Evolutionary conservation across 2,888 invertebrate genomes (phyloP).

Genomic region (Deroplatys truncata): DNA sequence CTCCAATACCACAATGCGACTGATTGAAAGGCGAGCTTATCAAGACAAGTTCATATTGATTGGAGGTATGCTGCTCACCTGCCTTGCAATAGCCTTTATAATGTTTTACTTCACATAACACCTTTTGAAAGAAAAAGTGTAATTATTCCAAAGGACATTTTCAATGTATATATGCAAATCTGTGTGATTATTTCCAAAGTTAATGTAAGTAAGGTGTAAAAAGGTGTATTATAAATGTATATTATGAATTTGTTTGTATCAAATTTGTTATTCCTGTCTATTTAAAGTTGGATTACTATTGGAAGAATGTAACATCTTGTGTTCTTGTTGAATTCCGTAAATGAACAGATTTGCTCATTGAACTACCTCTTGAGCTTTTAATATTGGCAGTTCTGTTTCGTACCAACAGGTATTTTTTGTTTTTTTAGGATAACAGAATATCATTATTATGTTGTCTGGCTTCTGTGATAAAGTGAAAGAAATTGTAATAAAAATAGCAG

Average conservation of each 20-base stretch:
- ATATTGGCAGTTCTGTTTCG: background rate
- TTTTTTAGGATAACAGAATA: background rate
- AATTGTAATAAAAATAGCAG: too few species aligned
- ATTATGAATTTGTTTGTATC: background rate
- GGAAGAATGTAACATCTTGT: too few species aligned
- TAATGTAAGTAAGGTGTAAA: background rate
- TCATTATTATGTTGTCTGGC: background rate
- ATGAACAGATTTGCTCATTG: background rate
- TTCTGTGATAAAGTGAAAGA: background rate
- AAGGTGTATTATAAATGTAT: background rate
- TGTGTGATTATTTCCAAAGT: background rate
- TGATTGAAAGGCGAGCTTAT: slow-evolving; percentile 81
- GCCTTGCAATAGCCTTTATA: slow-evolving; percentile 73
- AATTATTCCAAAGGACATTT: background rate
- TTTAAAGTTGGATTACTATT: background rate
- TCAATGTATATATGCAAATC: background rate
- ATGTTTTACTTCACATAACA: slow-evolving; percentile 47
- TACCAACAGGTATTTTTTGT: background rate
- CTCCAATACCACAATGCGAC: slow-evolving; percentile 90
- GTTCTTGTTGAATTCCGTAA: background rate
- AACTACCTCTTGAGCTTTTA: background rate
- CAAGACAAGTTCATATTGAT: slow-evolving; percentile 87
- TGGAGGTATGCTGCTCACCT: slow-evolving; percentile 81
- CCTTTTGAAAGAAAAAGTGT: background rate
- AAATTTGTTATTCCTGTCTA: background rate